phyloP scores from a whole-genome alignment of 2,888 invertebrate genomes.

The Rapana venosa region DNA sequence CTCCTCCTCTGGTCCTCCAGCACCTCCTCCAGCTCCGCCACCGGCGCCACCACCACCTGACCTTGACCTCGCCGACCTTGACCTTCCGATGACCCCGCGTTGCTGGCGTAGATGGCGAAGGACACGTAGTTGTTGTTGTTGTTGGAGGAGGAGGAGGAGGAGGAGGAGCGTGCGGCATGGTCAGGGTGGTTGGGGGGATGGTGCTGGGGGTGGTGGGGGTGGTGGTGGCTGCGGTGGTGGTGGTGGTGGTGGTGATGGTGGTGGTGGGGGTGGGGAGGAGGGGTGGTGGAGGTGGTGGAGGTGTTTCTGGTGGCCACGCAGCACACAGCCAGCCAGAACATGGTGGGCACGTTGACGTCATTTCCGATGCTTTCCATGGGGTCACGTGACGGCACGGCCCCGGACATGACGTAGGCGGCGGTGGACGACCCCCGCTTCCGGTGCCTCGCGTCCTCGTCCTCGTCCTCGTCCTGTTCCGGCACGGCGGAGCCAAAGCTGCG shows the following conservation, averaged over 20 bases:
- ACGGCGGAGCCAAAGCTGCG: not conserved
- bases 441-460: not conserved
- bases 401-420: constrained; percentile 55
- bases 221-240: not conserved
- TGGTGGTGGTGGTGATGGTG: not conserved
- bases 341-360: constrained; percentile 66
- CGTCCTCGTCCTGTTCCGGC: not conserved
- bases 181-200: not conserved
- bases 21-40: constrained; percentile 65
- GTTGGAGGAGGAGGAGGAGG: not conserved
- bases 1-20: constrained; percentile 62
- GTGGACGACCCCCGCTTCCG: not conserved
- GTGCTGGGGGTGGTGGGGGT: not conserved
- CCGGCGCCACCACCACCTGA: constrained; percentile 60
- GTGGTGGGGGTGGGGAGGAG: not conserved
- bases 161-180: not conserved
- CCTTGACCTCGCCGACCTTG: constrained; percentile 41
- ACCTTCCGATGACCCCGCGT: constrained; percentile 56
- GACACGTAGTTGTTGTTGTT: constrained; percentile 45
- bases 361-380: constrained; percentile 63
- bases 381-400: constrained; percentile 56
- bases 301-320: constrained; percentile 54
- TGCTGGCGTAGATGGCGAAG: constrained; percentile 66
- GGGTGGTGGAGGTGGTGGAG: not conserved
- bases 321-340: constrained; percentile 69